Evolutionary conservation across 2,113 vertebrate genomes (phyloP).

Genomic region (Pelusios castaneus): DNA sequence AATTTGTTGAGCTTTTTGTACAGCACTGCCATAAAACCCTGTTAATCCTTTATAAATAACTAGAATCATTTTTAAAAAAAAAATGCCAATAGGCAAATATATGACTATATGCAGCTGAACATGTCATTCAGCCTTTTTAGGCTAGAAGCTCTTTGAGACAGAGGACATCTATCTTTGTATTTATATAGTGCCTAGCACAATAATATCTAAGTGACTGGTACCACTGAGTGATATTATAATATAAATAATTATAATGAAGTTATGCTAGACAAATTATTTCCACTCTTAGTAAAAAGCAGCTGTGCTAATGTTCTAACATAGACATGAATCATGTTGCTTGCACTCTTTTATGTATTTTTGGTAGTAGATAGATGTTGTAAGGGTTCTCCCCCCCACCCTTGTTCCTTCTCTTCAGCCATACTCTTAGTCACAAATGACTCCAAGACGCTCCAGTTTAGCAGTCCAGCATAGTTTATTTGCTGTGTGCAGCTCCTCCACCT

Average conservation of each 20-base stretch:
- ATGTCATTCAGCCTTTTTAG: not conserved
- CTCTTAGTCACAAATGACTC: too few relatives aligned
- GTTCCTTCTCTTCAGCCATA: too few relatives aligned
- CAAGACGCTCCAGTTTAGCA: too few relatives aligned
- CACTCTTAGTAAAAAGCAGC: not conserved
- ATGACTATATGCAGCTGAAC: not conserved
- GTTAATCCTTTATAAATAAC: not conserved
- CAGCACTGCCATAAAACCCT: not conserved
- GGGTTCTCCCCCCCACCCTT: too few relatives aligned
- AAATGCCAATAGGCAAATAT: not conserved
- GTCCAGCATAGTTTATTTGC: too few relatives aligned
- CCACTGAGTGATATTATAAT: not conserved
- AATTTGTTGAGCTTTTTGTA: constrained; percentile 6
- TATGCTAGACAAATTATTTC: not conserved
- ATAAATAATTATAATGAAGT: not conserved
- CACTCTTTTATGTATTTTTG: too few relatives aligned
- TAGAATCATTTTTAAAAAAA: not conserved
- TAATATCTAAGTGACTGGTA: not conserved
- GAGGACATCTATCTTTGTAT: not conserved
- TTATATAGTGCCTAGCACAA: not conserved
- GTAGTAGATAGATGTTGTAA: too few relatives aligned
- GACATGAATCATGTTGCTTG: not conserved
- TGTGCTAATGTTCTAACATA: not conserved
- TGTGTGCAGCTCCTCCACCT: too few relatives aligned
- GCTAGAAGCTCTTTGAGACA: not conserved